A percentile compares a stretch with the other conserved stretches of the same genome.
Evolutionary conservation across 2,888 invertebrate genomes (phyloP).

Genomic region (Chrysolina americana): DNA sequence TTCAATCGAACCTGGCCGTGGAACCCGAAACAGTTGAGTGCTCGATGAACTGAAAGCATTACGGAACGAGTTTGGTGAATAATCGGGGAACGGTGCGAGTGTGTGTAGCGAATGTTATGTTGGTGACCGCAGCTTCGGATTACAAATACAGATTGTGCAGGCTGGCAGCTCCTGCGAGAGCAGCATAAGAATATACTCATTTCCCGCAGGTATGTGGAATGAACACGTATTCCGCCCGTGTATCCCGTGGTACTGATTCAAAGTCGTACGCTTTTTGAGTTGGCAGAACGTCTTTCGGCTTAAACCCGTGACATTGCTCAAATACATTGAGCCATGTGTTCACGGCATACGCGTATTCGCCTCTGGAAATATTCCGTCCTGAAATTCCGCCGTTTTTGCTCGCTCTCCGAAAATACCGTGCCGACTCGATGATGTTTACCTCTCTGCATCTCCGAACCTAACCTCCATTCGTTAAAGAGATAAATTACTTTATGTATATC

Average conservation of each 20-base stretch:
- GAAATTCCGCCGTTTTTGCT: slow-evolving; percentile 59
- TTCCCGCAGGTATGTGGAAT: slow-evolving; percentile 55
- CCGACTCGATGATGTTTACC: slow-evolving; percentile 3
- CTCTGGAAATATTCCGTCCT: slow-evolving; percentile 39
- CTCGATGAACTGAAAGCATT: slow-evolving; percentile 35
- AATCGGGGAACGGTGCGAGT: slow-evolving; percentile 46
- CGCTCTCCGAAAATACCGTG: slow-evolving; percentile 30
- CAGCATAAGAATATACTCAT: slow-evolving; percentile 48
- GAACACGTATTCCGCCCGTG: slow-evolving; percentile 23
- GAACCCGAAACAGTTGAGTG: slow-evolving; percentile 36
- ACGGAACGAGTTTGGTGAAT: slow-evolving; percentile 39
- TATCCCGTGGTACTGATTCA: background rate
- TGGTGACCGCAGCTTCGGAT: slow-evolving; percentile 51
- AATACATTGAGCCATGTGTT: slow-evolving; percentile 59
- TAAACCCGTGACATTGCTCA: slow-evolving; percentile 62
- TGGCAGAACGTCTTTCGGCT: slow-evolving; percentile 3
- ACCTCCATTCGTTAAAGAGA: slow-evolving; percentile 22
- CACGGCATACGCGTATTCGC: slow-evolving; percentile 48
- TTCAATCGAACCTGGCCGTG: slow-evolving; percentile 28
- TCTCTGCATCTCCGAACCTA: background rate
- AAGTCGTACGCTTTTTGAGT: slow-evolving; percentile 9
- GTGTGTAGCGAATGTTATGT: slow-evolving; percentile 47
- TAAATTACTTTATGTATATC: background rate
- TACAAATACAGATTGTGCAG: slow-evolving; percentile 51
- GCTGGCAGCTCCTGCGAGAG: slow-evolving; percentile 55